Evolutionary conservation across 2,797 vertebrate species (phyloP), one percentile per base, ranked within the genome.

Genomic region (Syngnathus acus): DNA sequence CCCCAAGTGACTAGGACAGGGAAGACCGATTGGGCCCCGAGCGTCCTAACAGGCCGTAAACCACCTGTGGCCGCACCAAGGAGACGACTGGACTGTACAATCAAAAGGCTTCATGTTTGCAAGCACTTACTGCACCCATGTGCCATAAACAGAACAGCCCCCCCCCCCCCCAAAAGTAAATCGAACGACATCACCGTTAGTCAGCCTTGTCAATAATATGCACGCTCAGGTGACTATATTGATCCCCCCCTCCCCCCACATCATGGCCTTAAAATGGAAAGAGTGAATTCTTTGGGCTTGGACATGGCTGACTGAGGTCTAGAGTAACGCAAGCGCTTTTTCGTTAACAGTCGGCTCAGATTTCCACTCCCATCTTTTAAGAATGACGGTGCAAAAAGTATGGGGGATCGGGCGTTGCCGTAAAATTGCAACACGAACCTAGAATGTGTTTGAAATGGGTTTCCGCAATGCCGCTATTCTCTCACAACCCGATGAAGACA

Each of bases 51-150:
- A 82, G 87, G 85, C 82, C 87, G 83, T 51, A 47, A 79, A 87
- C 86, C 84, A 89, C 86, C 88, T 89, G 86, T 86, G 84, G 82
- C 85, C 83, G 88, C 85, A 32, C 26, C 88, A 86, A 85, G 87
- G 88, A 88, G 84, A 88, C 85, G 87, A 90, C 90, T 90, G 89
- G 88, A 90, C 90, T 90, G 89, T 93, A 92, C 90, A 92, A 92
- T 91, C 90, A 89, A 89, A 91, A 88, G 90, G 90, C 82, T 89
- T 89, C 82, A 88, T 89, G 86, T 88, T 90, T 81, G 88, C 84
- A 89, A 90, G 90, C 89, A 90, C 90, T 91, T 89, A 89, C 87
- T 91, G 90, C 88, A 91, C 86, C 86, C 78, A 80, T 91, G 90
- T 89, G 89, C 90, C 78, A 85, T 69, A 88, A 89, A 90, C 81